A percentile compares a stretch with the other conserved stretches of the same genome.
These are phyloP conservation scores for Petrolisthes cinctipes DNA, from an alignment of 2,888 invertebrate species.

Conservation along the genomic window DNA sequence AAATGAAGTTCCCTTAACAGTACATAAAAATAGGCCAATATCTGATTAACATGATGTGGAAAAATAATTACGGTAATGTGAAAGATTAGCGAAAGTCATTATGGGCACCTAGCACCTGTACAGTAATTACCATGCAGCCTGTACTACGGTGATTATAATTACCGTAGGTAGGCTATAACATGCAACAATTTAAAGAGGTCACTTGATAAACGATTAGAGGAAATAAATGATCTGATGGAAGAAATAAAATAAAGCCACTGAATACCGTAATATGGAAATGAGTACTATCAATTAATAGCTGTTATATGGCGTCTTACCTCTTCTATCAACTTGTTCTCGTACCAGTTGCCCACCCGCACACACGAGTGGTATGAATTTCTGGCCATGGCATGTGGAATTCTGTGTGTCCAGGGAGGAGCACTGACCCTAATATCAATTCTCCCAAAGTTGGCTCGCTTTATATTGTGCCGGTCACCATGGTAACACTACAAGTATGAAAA, in stretches of 20 bases:
- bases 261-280: no score
- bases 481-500: not conserved
- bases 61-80: no score
- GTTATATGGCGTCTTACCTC: conserved; percentile 31
- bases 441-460: not conserved
- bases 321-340: conserved; percentile 43
- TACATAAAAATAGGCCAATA: no score
- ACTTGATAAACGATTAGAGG: not conserved
- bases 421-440: conserved; percentile 4
- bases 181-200: not conserved
- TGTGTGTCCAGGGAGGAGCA: not conserved
- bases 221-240: not conserved
- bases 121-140: no score
- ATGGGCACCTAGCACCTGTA: no score
- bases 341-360: conserved; percentile 54
- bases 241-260: not conserved
- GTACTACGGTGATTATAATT: no score
- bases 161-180: not conserved
- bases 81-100: no score
- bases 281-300: no score
- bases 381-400: conserved; percentile 29
- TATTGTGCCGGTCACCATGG: not conserved
- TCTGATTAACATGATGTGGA: no score
- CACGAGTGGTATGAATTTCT: conserved; percentile 49
- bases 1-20: no score